Evolutionary conservation across 2,888 invertebrate species (phyloP).

Genomic region (Malacosoma neustria): DNA sequence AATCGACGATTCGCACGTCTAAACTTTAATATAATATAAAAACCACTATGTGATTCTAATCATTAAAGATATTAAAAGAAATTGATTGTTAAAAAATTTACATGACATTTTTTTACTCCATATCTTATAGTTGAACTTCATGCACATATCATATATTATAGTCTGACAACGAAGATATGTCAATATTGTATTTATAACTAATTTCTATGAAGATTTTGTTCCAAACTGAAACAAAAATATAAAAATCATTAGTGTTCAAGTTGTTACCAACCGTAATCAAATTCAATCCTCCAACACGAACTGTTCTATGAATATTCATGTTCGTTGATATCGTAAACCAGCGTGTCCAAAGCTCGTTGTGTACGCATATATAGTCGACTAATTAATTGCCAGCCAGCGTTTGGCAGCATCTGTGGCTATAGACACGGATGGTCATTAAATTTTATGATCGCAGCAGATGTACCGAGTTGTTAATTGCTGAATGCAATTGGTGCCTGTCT

Average conservation of each 20-base stretch:
- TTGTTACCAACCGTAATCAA: constrained; percentile 23
- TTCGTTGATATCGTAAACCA: constrained; percentile 47
- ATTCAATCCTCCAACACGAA: constrained; percentile 35
- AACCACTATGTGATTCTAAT: too few species aligned
- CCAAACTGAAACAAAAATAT: background rate
- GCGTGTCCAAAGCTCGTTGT: constrained; percentile 53
- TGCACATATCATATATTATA: too few species aligned
- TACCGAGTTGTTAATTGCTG: constrained; percentile 42
- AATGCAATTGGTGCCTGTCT: constrained; percentile 16
- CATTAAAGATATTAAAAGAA: too few species aligned
- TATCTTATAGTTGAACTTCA: too few species aligned
- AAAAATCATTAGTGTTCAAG: constrained; percentile 1
- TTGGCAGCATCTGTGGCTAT: constrained; percentile 48
- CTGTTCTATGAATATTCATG: constrained; percentile 47
- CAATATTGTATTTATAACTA: too few species aligned
- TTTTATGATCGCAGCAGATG: constrained; percentile 60
- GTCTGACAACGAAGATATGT: too few species aligned
- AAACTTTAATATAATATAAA: too few species aligned
- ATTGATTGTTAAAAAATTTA: too few species aligned
- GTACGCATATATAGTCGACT: constrained; percentile 57
- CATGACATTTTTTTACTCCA: too few species aligned
- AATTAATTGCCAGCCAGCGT: constrained; percentile 58
- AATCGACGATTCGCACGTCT: too few species aligned
- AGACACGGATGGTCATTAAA: constrained; percentile 51
- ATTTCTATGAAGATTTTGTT: too few species aligned